Base-by-base conservation (phyloP, 1,140 invertebrate genomes). In the Tetramorium simillimum region DNA sequence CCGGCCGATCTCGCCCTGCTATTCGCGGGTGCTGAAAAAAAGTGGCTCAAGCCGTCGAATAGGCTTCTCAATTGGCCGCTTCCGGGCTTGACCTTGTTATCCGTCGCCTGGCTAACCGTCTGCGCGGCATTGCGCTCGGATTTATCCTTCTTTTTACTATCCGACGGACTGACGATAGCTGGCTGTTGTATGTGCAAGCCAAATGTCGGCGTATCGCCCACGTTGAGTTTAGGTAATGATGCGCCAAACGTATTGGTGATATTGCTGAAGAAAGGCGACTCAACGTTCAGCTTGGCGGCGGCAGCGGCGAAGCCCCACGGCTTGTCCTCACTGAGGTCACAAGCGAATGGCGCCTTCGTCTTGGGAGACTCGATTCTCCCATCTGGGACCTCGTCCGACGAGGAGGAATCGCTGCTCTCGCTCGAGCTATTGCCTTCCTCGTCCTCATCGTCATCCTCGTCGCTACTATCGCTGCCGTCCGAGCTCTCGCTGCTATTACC, bases 31-130 rank as follows among this genome's bases (percentile, higher is more conserved):
- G 97, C 96, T 56, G 97, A 97, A 92, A 98, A 98, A 89, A 98
- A 97, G 93, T 98, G 98, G 85, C 98, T 98, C 10, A 98, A 95
- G 3, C 98, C 98, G 94, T 98, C 98, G 94, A 97, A 98, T 1
- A 98, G 94, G 28, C 97, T 97, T 75, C 97, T 97, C 14, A 98
- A 93, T 88, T 97, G 97, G 7, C 96, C 96, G 89, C 96, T 95
- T 37, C 96, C 96, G 88, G 96, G 94, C 76, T 96, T 92, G 10
- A 90, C 94, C 69, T 95, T 95, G 63, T 93, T 92, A 40, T 92
- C 62, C 56, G 69, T 6, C 21, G 69, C 9, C 21, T 63, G 81
- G 5, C n/a, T 28, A 21, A 49, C 37, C 53, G 80, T 10, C 2
- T 58, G 69, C 24, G 56, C 0, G 60, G 33, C 28, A 2, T 72